Evolutionary conservation across 2,797 vertebrate species (phyloP), one percentile per base, ranked within the genome.

Genomic region (Rhinophrynus dorsalis): DNA sequence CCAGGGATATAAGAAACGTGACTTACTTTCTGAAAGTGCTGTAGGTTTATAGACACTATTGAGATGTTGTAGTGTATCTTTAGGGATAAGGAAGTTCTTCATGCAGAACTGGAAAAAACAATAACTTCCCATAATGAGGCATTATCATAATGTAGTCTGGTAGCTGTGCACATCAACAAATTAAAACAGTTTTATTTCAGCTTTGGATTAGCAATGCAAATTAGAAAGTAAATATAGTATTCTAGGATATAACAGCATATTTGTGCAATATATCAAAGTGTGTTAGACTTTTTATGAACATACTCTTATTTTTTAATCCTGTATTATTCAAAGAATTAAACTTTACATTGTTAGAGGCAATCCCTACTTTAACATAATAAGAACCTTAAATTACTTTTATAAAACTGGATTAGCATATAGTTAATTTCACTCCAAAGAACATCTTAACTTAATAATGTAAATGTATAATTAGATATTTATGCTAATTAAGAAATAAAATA

Each of bases 121-220:
- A 40, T 35, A 11, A 38, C 17, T 32, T 24, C 58, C 26, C 44
- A 35, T 76, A 50, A 42, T 55, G 26, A 68, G n/a, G 6, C 24
- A 58, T 61, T 29, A 33, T 37, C 17, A 18, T 38, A 56, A 44
- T 44, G 45, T 74, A 70, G 26, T 29, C 7, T 29, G 67, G 44
- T 13, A 57, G 30, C 58, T 35, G 67, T 37, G 74, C 27, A 75
- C 45, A 20, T 67, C 37, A 20, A 73, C 26, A 62, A 76, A 72
- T 66, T 65, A 67, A n/a, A 18, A 2, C 57, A n/a, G n/a, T 62
- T 54, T 29, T 76, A 52, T 64, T 76, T 65, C 10, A 45, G n/a
- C 44, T 52, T 35, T 62, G 30, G 35, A 77, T 81, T 77, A 78
- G 70, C 74, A 75, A 78, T 75, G 67, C 44, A 79, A 70, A 76